Evolutionary conservation across 1,140 invertebrate species (phyloP), one percentile per base, ranked within the genome.

Genomic region (Agrypnia vestita): DNA sequence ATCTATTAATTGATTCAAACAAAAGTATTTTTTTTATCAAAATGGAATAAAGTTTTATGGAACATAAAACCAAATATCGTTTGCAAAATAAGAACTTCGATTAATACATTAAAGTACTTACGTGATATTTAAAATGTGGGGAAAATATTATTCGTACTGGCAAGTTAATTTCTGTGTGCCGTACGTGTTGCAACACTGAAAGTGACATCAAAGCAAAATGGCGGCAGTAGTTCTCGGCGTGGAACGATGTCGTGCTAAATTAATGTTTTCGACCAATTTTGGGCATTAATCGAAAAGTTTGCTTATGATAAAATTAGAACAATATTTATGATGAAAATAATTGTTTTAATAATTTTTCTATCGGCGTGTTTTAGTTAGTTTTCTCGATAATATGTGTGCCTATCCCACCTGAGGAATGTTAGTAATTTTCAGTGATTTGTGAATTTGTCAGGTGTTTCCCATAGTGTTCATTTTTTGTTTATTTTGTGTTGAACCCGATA

Each of bases 391-490:
- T 79, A 79, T 79, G 77, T 72, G 77, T 73, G 77, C 72, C 84
- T 88, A 87, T 88, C 87, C 88, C 88, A 90, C 88, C 88, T 89
- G 88, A 89, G 88, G 88, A 89, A 89, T 89, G 88, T 89, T 88
- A 86, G 85, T 88, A 56, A 55, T 88, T 88, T 89, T 88, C 86
- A 88, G 88, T 89, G 88, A 89, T 89, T 89, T 89, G 88, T 89
- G 88, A 87, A 88, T 87, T 85, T 87, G 88, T 89, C 88, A 89
- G 88, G 88, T 89, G 88, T 89, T 89, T 89, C 87, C 85, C 84
- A 87, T 87, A 87, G 87, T 85, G 85, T 84, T 84, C 85, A 85
- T 88, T 86, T 88, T 86, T 86, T 88, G 88, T 89, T 87, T 87
- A 88, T 87, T 87, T 86, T 89, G 87, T 87, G 88, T 88, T 79